Evolutionary conservation across 1,140 invertebrate species (phyloP).

Genomic region (Periplaneta americana): DNA sequence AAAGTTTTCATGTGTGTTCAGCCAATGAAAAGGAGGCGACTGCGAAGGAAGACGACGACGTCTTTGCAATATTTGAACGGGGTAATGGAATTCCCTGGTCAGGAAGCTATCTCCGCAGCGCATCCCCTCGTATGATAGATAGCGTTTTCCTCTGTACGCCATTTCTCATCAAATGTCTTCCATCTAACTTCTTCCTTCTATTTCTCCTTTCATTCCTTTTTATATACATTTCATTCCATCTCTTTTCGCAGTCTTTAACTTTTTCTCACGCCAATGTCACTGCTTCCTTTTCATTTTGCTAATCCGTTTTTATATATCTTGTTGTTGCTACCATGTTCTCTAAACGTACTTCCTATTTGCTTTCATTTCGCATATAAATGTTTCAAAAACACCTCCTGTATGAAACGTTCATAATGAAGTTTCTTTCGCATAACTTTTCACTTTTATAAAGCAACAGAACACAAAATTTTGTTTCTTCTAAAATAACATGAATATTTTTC

Average conservation of each 20-base stretch:
- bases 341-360: too few relatives aligned
- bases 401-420: too few relatives aligned
- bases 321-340: too few relatives aligned
- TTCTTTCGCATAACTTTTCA: too few relatives aligned
- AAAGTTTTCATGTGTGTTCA: not conserved
- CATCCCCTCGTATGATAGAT: not conserved
- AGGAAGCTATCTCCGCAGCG: not conserved
- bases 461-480: too few relatives aligned
- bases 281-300: not conserved
- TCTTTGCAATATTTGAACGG: not conserved
- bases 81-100: not conserved
- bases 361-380: too few relatives aligned
- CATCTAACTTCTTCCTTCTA: not conserved
- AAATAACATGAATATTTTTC: too few relatives aligned
- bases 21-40: not conserved
- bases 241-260: not conserved
- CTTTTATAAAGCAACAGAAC: too few relatives aligned
- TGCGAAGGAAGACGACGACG: not conserved
- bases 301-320: too few relatives aligned
- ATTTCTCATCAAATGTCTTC: not conserved
- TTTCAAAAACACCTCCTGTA: too few relatives aligned
- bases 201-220: not conserved
- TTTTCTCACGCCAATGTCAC: not conserved
- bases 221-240: not conserved
- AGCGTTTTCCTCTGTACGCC: not conserved